Evolutionary conservation across 2,797 vertebrate species (phyloP), one percentile per base, ranked within the genome.

Genomic region (Myotis pilosus): DNA sequence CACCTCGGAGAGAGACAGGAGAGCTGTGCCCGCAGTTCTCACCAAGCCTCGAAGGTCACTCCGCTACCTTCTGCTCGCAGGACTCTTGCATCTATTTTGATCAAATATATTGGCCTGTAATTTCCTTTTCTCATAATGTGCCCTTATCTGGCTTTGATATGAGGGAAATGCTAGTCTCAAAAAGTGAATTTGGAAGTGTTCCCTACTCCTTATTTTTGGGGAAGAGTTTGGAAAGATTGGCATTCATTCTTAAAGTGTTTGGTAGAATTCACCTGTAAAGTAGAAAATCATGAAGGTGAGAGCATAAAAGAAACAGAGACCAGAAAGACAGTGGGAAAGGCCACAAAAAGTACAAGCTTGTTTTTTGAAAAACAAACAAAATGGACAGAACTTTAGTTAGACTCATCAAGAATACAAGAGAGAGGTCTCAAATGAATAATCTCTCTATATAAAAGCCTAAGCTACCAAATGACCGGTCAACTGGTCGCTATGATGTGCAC

Each of bases 11-110:
- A 11, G 25, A 13, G 8, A 51, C 60, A 51, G 53, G 36, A 20
- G 9, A 36, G 36, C 44, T 22, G 1, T 4, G 0, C 4, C 6
- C 1, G 0, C 1, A 5, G 51, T 11, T 23, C 38, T 28, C 36
- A 2, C 3, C 4, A 0, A 4, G 41, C 9, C 51, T 69, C 9
- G 20, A 6, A 8, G 12, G 7, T 19, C 80, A 22, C 36, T 4
- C 2, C 22, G 28, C 36, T 33, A 3, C 0, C 8, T n/a, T n/a
- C n/a, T 2, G 2, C 4, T n/a, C 41, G n/a, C 1, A 51, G 17
- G 71, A 64, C 12, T 38, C 6, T 19, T 51, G 60, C 47, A 23
- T 41, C 33, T n/a, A 41, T 47, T 41, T 78, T 12, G 47, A 41
- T 30, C 19, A 10, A 3, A 28, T 36, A 38, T 8, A 4, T 3